These are phyloP conservation scores for Adela reaumurella DNA, from an alignment of 2,888 invertebrate species.

Conservation along the genomic window DNA sequence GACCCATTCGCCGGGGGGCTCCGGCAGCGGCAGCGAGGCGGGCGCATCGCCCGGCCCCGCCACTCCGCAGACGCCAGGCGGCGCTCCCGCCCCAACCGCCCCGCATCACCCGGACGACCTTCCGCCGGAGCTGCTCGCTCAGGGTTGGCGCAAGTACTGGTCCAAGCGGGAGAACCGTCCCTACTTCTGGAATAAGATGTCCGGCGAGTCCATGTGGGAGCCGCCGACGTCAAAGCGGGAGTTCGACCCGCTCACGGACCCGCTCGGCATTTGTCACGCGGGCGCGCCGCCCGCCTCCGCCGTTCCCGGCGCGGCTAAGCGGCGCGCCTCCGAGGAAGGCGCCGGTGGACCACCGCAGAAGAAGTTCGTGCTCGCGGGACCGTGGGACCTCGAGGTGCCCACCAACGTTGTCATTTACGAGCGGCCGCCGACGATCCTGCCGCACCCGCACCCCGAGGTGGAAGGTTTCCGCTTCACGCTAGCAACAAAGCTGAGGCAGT, in stretches of 20 bases:
- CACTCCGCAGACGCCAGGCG: slow-evolving; percentile 56
- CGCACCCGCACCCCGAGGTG: slow-evolving; percentile 92
- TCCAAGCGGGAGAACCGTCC: slow-evolving; percentile 92
- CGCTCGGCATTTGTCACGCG: slow-evolving; percentile 72
- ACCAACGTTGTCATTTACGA: slow-evolving; percentile 91
- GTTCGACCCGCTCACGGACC: slow-evolving; percentile 90
- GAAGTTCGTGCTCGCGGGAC: slow-evolving; percentile 83
- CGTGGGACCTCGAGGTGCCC: slow-evolving; percentile 92
- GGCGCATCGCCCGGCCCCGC: slow-evolving; percentile 7
- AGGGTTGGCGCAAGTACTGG: slow-evolving; percentile 97
- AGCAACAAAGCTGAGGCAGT: slow-evolving; percentile 79
- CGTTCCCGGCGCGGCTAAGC: slow-evolving; percentile 61
- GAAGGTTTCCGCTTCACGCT: slow-evolving; percentile 83
- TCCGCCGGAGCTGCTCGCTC: slow-evolving; percentile 60
- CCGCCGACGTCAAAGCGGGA: slow-evolving; percentile 79
- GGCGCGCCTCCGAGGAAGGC: slow-evolving; percentile 76
- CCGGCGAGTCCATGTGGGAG: slow-evolving; percentile 97
- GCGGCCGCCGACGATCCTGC: slow-evolving; percentile 76
- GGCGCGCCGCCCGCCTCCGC: slow-evolving; percentile 43
- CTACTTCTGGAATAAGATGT: slow-evolving; percentile 95
- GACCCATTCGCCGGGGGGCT: slow-evolving; percentile 39
- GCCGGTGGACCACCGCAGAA: slow-evolving; percentile 76
- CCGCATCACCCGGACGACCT: slow-evolving; percentile 44
- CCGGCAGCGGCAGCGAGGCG: slow-evolving; percentile 30
- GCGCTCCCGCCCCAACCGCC: slow-evolving; percentile 50